Conservation (phyloP, 2,888 invertebrate species). For the Petrolisthes manimaculis region DNA sequence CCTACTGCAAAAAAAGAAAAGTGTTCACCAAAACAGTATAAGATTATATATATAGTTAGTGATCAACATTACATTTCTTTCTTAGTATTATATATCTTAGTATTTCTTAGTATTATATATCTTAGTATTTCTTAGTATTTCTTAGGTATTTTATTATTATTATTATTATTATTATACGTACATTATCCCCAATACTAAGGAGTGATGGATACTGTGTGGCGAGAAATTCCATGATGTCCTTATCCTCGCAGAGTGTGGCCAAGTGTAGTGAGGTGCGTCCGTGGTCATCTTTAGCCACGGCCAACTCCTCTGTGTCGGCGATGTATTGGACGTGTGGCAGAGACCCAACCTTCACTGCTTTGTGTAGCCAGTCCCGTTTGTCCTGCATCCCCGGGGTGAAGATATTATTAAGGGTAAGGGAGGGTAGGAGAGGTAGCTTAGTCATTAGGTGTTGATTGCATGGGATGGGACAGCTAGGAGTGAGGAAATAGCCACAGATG, state of each 20-base stretch:
- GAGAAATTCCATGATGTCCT: constrained; percentile 73
- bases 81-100: too few species aligned
- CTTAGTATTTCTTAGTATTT: too few species aligned
- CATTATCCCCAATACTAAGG: constrained; percentile 79
- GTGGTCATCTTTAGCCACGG: constrained; percentile 64
- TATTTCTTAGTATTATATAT: too few species aligned
- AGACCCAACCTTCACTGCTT: constrained; percentile 79
- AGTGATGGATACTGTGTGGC: constrained; percentile 78
- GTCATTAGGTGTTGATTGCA: too few species aligned
- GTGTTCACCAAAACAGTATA: too few species aligned
- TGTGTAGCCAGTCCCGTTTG: constrained; percentile 82
- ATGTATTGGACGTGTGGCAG: constrained; percentile 72
- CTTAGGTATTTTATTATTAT: too few species aligned
- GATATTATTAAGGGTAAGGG: background rate
- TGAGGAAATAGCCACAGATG: background rate
- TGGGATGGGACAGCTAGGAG: background rate
- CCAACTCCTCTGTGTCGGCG: constrained; percentile 64
- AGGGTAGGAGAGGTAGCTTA: background rate
- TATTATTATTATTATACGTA: too few species aligned
- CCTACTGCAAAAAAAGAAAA: too few species aligned
- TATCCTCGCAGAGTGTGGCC: constrained; percentile 70
- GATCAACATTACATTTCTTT: too few species aligned
- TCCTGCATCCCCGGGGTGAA: constrained; percentile 73
- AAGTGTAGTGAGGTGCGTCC: constrained; percentile 69
- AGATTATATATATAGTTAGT: too few species aligned